phyloP scores from a whole-genome alignment of 2,113 vertebrate species.

The Equus przewalskii region DNA sequence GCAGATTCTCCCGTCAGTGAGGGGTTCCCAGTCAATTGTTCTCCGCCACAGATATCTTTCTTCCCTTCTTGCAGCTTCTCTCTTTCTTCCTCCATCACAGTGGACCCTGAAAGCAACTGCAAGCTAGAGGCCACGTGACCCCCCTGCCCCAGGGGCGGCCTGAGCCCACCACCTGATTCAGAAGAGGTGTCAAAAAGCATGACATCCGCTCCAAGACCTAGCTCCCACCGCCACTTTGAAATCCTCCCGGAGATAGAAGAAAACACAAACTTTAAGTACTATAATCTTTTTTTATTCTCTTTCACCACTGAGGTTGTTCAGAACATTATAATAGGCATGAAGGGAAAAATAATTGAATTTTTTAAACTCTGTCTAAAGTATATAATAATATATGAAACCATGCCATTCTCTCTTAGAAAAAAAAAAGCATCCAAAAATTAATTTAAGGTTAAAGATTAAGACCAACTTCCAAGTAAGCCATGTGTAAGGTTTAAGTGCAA shows the following conservation, averaged over 20 bases:
- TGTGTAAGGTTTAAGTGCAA: conserved; percentile 65
- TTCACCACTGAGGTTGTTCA: conserved; percentile 36
- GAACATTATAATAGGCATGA: conserved; percentile 33
- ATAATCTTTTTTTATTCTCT: conserved; percentile 81
- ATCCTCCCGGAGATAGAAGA: conserved; percentile 14
- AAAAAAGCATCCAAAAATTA: conserved; percentile 62
- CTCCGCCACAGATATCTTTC: background rate
- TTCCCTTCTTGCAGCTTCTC: background rate
- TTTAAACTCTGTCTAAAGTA: conserved; percentile 45
- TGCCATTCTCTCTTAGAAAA: conserved; percentile 34
- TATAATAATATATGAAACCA: conserved; percentile 66
- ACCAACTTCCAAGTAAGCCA: conserved; percentile 53
- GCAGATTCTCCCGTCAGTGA: no score
- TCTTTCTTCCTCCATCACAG: background rate
- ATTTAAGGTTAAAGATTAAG: conserved; percentile 60
- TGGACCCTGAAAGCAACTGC: background rate
- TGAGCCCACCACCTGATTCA: background rate
- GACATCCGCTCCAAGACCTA: background rate
- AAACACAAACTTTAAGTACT: background rate
- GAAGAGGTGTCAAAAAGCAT: background rate
- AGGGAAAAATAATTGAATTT: conserved; percentile 58
- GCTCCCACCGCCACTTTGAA: background rate
- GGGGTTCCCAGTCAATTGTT: background rate
- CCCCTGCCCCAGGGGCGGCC: no score
- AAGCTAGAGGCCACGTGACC: no score